Evolutionary conservation across 2,113 vertebrate genomes (phyloP).

Genomic region (Ramphastos sulfuratus): DNA sequence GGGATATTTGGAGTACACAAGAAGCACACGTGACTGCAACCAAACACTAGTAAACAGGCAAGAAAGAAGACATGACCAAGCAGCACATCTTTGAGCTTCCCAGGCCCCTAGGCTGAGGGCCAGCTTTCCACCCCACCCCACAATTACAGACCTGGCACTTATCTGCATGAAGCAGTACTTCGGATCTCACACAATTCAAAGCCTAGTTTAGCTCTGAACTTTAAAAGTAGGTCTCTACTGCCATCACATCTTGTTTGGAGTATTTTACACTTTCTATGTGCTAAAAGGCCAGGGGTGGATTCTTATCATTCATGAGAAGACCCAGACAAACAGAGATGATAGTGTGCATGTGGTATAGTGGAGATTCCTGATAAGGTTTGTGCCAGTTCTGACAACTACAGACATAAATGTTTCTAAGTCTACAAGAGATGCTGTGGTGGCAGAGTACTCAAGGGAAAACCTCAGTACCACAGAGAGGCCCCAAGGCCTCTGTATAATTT

Average conservation of each 20-base stretch:
- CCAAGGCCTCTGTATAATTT: background rate
- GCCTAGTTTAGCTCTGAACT: background rate
- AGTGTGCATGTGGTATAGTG: background rate
- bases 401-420: background rate
- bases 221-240: constrained; percentile 42
- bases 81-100: background rate
- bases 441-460: background rate
- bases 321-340: background rate
- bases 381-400: background rate
- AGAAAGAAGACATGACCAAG: background rate
- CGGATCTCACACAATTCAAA: background rate
- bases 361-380: background rate
- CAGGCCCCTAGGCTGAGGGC: background rate
- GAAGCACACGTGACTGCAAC: background rate
- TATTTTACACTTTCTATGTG: background rate
- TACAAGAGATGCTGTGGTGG: background rate
- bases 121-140: background rate
- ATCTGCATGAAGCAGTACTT: background rate
- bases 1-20: background rate
- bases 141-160: accelerated
- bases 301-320: background rate
- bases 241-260: background rate
- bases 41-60: background rate
- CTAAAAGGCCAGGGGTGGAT: background rate
- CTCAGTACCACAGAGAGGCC: background rate